Base-by-base conservation (phyloP, 1,140 invertebrate genomes). In the Prorops nasuta region DNA sequence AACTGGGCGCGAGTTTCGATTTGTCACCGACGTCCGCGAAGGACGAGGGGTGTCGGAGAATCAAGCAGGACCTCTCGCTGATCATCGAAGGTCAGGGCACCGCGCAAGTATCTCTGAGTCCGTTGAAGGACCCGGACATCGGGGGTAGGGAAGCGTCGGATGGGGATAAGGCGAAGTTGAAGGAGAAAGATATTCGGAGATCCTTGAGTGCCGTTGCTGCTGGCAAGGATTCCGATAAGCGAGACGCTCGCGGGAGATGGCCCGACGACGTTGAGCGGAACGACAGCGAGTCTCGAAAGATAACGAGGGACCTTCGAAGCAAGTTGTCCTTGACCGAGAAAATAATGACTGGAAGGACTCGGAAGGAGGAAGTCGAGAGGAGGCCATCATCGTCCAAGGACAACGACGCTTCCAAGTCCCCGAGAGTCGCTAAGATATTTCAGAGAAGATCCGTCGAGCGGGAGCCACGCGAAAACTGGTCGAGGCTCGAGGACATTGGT, bases 251-350 rank as follows among this genome's bases (percentile, higher is more conserved):
- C n/a, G n/a, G n/a, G n/a, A n/a, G n/a, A n/a, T n/a, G n/a, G n/a
- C n/a, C n/a, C n/a, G n/a, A 6, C 24, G 10, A 28, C 7, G 0
- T 31, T 2, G 19, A 28, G 7, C 14, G 17, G 12, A 37, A 17
- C 35, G 51, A 58, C 3, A 36, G 18, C 1, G 63, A 60, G 8
- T 38, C 61, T 0, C 48, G 32, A 2, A 39, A 41, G 3, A 68
- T 69, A 43, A 44, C 46, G 1, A 56, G 63, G 1, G 67, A 70
- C 6, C 35, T 73, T 8, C 69, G 64, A 32, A 56, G 31, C 18
- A 73, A 73, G 17, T 31, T 73, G 12, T 63, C 63, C 3, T 18
- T 72, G 14, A 59, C 62, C 8, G 63, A 63, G 28, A 60, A 44
- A 19, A 54, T 62, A 40, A 60, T 55, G 28, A 46, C 19, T 48